Evolutionary conservation across 2,797 vertebrate genomes (phyloP).

Genomic region (Threskiornis aethiopicus): DNA sequence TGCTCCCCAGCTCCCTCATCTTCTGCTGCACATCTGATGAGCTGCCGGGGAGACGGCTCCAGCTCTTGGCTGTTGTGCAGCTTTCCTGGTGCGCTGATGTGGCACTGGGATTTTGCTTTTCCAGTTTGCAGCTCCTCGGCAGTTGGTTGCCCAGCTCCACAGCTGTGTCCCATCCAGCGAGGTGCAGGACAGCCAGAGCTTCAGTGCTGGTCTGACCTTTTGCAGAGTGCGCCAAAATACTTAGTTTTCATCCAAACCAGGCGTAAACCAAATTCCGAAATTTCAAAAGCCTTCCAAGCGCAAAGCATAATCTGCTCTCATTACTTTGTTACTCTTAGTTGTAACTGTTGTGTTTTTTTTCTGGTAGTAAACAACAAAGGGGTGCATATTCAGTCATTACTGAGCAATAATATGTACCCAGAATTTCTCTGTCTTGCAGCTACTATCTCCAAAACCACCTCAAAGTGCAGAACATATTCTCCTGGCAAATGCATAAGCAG

Average conservation of each 20-base stretch:
- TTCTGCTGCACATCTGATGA: neutral
- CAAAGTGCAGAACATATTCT: neutral
- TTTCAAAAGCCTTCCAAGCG: neutral
- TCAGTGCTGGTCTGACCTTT: neutral
- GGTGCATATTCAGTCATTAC: neutral
- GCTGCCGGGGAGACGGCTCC: neutral
- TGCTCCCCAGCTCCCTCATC: neutral
- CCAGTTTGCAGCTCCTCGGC: neutral
- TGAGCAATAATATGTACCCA: neutral
- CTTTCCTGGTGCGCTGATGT: accelerated
- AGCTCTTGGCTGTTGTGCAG: neutral
- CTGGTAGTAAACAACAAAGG: neutral
- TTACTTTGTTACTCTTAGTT: neutral
- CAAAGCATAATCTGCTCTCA: neutral
- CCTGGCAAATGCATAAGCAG: neutral
- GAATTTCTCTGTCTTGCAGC: neutral
- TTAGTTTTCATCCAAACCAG: neutral
- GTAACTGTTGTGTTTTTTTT: neutral
- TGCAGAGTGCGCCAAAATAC: neutral
- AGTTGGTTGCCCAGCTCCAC: neutral
- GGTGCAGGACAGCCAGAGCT: neutral
- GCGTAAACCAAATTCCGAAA: neutral
- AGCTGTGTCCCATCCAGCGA: accelerated
- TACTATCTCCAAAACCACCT: neutral
- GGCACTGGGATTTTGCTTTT: neutral